phyloP scores from a whole-genome alignment of 2,888 invertebrate species.

The Lacanobia oleracea region DNA sequence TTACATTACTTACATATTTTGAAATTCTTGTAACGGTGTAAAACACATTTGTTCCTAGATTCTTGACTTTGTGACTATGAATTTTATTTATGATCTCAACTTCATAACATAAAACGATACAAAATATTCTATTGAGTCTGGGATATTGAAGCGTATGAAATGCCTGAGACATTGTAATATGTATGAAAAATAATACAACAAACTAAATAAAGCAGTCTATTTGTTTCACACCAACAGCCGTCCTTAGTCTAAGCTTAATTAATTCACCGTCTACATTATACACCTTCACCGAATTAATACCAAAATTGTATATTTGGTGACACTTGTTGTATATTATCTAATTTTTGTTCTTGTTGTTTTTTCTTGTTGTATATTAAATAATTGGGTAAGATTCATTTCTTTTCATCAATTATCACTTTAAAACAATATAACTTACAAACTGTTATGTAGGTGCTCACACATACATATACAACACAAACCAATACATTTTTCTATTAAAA shows the following conservation, averaged over 20 bases:
- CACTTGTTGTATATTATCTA: background rate
- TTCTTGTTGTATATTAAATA: background rate
- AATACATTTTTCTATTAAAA: background rate
- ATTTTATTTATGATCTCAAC: background rate
- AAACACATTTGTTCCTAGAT: too few species aligned
- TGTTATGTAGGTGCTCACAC: too few species aligned
- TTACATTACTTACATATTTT: too few species aligned
- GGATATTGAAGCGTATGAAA: background rate
- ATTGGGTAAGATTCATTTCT: background rate
- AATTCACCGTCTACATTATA: background rate
- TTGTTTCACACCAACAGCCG: constrained; percentile 49
- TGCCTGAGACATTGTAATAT: background rate
- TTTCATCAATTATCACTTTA: background rate
- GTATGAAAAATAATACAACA: background rate
- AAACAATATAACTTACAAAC: background rate
- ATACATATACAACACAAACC: too few species aligned
- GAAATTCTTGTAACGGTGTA: too few species aligned
- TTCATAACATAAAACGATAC: background rate
- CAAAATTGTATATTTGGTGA: constrained; percentile 7
- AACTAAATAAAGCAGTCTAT: constrained; percentile 41
- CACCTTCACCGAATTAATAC: constrained; percentile 28
- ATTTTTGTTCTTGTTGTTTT: too few species aligned
- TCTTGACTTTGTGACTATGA: background rate
- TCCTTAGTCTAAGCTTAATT: constrained; percentile 22
- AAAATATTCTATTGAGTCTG: background rate